Evolutionary conservation across 2,797 vertebrate species (phyloP).

Genomic region (Coregonus sp.): DNA sequence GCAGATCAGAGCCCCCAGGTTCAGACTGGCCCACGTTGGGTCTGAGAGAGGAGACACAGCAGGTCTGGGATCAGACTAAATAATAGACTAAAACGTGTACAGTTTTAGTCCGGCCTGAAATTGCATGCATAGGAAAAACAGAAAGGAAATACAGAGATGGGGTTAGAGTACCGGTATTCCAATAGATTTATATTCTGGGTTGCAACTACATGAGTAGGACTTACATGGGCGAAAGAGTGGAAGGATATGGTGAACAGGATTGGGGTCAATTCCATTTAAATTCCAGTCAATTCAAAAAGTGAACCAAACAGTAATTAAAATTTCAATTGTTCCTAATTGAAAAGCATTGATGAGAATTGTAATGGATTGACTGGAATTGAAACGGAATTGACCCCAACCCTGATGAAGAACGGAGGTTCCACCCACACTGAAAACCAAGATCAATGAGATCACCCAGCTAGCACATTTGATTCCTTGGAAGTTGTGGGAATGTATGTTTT

Average conservation of each 20-base stretch:
- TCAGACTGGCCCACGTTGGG: slow-evolving; percentile 93
- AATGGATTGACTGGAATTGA: too few species aligned
- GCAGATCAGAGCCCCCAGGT: slow-evolving; percentile 91
- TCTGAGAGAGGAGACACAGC: slow-evolving; percentile 60
- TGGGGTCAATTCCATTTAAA: too few species aligned
- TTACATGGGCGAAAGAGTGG: background rate
- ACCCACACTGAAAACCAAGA: background rate
- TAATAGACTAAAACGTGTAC: background rate
- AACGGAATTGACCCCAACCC: too few species aligned
- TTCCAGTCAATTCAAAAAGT: too few species aligned
- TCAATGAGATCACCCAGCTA: background rate
- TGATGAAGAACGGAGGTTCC: background rate
- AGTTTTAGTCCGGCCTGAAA: background rate
- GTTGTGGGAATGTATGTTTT: too few species aligned
- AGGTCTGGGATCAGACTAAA: slow-evolving; percentile 17
- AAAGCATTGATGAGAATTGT: too few species aligned
- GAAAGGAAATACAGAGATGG: background rate
- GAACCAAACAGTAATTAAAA: too few species aligned
- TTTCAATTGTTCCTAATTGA: too few species aligned
- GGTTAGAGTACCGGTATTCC: background rate
- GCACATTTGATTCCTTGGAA: too few species aligned
- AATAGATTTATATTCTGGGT: background rate
- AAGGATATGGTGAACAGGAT: background rate
- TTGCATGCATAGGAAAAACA: background rate
- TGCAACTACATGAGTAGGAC: background rate